phyloP scores from a whole-genome alignment of 1,140 invertebrate species.

The Ridgeia piscesae region DNA sequence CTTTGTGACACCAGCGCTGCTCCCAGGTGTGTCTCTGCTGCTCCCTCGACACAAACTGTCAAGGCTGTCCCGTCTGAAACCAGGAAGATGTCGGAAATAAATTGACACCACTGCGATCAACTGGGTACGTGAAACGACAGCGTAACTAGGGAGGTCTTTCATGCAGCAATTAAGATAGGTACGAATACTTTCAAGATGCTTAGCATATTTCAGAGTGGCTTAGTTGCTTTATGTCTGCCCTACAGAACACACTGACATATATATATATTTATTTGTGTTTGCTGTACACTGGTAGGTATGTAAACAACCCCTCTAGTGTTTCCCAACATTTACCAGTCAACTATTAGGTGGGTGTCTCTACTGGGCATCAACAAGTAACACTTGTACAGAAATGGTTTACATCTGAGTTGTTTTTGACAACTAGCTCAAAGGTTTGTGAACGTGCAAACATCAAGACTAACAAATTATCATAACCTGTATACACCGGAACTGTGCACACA shows the following conservation, averaged over 20 bases:
- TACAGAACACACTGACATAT: background rate
- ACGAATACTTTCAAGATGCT: background rate
- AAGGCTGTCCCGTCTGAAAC: background rate
- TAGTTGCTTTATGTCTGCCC: background rate
- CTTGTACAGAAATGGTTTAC: too few relatives aligned
- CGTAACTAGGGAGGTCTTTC: background rate
- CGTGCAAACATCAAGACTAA: too few relatives aligned
- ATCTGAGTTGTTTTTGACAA: too few relatives aligned
- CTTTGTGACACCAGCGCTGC: constrained; percentile 7
- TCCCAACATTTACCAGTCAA: too few relatives aligned
- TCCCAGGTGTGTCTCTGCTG: background rate
- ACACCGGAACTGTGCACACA: too few relatives aligned
- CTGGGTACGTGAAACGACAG: background rate
- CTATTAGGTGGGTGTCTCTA: too few relatives aligned
- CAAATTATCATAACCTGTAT: too few relatives aligned
- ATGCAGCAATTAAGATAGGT: background rate
- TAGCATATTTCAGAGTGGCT: background rate
- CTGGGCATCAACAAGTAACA: too few relatives aligned
- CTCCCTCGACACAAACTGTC: constrained; percentile 1
- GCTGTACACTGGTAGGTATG: too few relatives aligned
- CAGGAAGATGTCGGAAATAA: background rate
- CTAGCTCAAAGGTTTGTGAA: too few relatives aligned
- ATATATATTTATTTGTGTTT: too few relatives aligned
- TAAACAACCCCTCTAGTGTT: background rate
- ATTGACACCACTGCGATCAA: background rate